Evolutionary conservation across 2,888 invertebrate species (phyloP).

Genomic region (Hedychridium roseum): DNA sequence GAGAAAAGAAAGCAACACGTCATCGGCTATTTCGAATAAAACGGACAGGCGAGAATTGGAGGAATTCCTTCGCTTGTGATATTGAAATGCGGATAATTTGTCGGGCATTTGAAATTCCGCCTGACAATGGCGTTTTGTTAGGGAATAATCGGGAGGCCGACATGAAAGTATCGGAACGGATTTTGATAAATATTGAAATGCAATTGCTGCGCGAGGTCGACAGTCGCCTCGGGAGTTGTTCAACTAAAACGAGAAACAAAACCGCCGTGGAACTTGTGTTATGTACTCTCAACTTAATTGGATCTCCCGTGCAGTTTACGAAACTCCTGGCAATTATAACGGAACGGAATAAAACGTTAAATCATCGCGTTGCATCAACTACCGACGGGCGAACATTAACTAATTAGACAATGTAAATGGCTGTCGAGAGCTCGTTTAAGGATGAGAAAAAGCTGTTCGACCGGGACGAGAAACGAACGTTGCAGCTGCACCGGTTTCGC

Average conservation of each 20-base stretch:
- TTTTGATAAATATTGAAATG: no score
- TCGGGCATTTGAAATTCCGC: background rate
- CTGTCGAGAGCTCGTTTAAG: background rate
- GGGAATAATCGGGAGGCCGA: no score
- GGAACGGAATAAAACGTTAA: background rate
- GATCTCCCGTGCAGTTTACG: no score
- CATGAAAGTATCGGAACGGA: no score
- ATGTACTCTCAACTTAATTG: no score
- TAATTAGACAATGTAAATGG: background rate
- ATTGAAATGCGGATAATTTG: background rate
- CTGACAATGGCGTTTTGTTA: background rate
- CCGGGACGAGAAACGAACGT: no score
- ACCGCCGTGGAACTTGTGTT: no score
- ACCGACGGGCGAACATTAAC: background rate
- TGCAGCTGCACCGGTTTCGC: no score
- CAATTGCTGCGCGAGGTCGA: no score
- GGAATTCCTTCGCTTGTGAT: background rate
- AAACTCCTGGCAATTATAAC: background rate
- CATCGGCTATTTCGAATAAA: constrained; percentile 1
- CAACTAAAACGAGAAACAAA: no score
- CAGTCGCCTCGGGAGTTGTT: no score
- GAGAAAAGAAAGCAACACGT: background rate
- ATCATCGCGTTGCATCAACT: background rate
- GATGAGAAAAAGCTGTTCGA: background rate
- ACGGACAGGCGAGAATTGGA: background rate